phyloP scores from a whole-genome alignment of 2,888 invertebrate genomes.

The Torymus aiolomorphi region DNA sequence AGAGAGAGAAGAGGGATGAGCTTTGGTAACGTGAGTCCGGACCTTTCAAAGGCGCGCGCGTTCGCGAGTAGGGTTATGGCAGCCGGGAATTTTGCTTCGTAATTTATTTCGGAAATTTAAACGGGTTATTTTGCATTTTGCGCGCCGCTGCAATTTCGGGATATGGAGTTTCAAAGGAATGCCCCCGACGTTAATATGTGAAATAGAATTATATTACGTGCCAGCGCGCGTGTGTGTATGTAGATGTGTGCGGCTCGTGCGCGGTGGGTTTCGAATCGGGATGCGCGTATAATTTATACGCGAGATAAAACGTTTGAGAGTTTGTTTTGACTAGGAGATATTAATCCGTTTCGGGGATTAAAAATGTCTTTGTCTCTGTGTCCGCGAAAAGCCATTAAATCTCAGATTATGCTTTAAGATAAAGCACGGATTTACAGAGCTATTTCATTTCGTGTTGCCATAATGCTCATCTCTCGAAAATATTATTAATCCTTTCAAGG shows the following conservation, averaged over 20 bases:
- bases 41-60: slow-evolving; percentile 41
- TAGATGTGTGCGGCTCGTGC: background rate
- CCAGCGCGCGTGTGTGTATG: background rate
- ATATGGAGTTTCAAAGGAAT: slow-evolving; percentile 54
- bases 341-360: slow-evolving; percentile 47
- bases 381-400: background rate
- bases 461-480: background rate
- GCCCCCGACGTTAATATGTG: slow-evolving; percentile 44
- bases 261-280: background rate
- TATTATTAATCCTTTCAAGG: too few relatives aligned
- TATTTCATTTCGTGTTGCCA: background rate
- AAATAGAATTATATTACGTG: slow-evolving; percentile 56
- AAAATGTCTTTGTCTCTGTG: slow-evolving; percentile 25
- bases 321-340: slow-evolving; percentile 43
- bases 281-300: slow-evolving; percentile 41
- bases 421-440: background rate
- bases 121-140: slow-evolving; percentile 56
- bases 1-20: slow-evolving; percentile 27
- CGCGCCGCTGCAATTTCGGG: slow-evolving; percentile 48
- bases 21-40: slow-evolving; percentile 48
- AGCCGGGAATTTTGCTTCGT: slow-evolving; percentile 34
- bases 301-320: slow-evolving; percentile 35
- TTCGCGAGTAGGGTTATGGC: slow-evolving; percentile 5
- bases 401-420: background rate
- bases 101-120: slow-evolving; percentile 57